phyloP scores from a whole-genome alignment of 2,113 vertebrate species.

The Psephotus haematonotus region DNA sequence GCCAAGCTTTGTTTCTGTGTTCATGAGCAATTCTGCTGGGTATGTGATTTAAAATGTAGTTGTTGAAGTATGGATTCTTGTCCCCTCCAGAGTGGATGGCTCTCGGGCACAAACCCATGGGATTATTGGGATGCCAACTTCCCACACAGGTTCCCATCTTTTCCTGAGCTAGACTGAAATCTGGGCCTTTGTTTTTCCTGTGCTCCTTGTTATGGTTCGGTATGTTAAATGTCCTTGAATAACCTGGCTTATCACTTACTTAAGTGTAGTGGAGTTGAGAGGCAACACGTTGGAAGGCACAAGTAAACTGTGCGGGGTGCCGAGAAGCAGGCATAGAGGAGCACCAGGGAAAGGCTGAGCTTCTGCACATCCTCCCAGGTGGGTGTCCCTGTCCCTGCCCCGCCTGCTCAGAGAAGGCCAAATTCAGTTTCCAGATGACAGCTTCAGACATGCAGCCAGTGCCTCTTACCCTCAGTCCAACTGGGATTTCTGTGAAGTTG shows the following conservation, averaged over 20 bases:
- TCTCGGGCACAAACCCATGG: not conserved
- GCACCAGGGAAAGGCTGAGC: not conserved
- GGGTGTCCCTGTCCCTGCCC: not conserved
- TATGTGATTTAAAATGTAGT: not conserved
- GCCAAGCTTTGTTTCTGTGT: constrained; percentile 32
- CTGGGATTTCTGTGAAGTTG: constrained; percentile 16
- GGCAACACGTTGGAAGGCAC: not conserved
- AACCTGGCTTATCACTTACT: not conserved
- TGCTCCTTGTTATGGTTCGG: not conserved
- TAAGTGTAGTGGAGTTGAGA: not conserved
- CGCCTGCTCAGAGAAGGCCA: not conserved
- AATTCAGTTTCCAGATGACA: not conserved
- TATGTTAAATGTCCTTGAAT: not conserved
- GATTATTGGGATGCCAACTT: not conserved
- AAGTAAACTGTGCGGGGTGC: not conserved
- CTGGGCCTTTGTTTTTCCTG: not conserved
- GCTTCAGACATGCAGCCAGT: not conserved
- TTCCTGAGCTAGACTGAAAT: not conserved
- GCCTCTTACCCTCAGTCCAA: not conserved
- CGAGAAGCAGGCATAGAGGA: not conserved
- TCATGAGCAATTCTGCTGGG: not conserved
- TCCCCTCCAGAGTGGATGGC: not conserved
- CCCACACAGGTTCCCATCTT: not conserved
- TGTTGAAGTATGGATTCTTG: not conserved
- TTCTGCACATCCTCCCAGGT: not conserved